phyloP scores from a whole-genome alignment of 1,140 invertebrate genomes.

The Doryteuthis pealeii region DNA sequence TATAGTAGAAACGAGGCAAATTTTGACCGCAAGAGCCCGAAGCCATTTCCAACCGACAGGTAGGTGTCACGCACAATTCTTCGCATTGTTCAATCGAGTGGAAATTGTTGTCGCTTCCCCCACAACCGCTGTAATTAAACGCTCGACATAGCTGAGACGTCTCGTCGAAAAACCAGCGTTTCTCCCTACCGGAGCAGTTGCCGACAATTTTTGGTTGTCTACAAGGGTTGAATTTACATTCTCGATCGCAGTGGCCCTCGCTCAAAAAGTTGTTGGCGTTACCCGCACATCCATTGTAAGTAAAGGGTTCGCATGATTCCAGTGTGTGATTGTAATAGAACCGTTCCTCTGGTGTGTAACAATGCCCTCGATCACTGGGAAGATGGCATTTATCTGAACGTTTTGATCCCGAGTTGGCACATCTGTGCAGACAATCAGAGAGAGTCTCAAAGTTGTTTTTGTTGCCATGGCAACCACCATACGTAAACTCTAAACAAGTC shows the following conservation, averaged over 20 bases:
- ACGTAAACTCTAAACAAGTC: too few relatives aligned
- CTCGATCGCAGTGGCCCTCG: slow-evolving; percentile 31
- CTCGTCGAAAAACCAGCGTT: slow-evolving; percentile 55
- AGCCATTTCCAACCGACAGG: slow-evolving; percentile 34
- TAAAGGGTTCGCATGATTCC: slow-evolving; percentile 37
- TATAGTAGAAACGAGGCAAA: slow-evolving; percentile 56
- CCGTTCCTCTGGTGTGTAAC: too few relatives aligned
- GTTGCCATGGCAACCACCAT: too few relatives aligned
- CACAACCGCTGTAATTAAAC: slow-evolving; percentile 45
- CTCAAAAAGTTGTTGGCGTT: slow-evolving; percentile 59
- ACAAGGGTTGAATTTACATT: slow-evolving; percentile 22
- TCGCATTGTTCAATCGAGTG: slow-evolving; percentile 30
- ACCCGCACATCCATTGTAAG: slow-evolving; percentile 58
- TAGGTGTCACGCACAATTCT: neutral
- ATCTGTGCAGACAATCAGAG: too few relatives aligned
- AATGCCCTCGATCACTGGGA: too few relatives aligned
- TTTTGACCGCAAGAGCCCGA: slow-evolving; percentile 42
- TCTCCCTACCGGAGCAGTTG: slow-evolving; percentile 38
- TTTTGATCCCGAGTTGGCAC: too few relatives aligned
- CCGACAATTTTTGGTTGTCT: slow-evolving; percentile 36
- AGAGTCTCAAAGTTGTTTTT: too few relatives aligned
- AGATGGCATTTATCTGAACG: too few relatives aligned
- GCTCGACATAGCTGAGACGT: slow-evolving; percentile 48
- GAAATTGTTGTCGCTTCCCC: slow-evolving; percentile 49
- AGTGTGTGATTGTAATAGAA: too few relatives aligned